Evolutionary conservation across 2,797 vertebrate genomes (phyloP).

Genomic region (Sebastes alutus): DNA sequence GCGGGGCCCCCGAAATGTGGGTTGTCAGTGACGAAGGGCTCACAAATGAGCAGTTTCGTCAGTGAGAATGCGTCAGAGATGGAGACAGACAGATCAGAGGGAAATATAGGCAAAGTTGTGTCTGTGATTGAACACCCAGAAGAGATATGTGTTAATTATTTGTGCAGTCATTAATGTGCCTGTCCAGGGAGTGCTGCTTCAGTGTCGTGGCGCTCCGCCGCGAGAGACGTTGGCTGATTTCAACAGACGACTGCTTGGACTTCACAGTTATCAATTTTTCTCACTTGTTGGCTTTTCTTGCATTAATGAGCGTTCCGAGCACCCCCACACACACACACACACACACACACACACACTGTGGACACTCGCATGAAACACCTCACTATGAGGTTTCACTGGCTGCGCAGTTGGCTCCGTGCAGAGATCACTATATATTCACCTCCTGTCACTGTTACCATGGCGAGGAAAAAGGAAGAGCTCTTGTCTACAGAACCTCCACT

Average conservation of each 20-base stretch:
- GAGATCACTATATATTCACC: conserved; percentile 79
- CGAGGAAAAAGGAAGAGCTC: conserved; percentile 77
- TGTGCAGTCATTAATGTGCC: conserved; percentile 55
- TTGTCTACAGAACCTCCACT: conserved; percentile 72
- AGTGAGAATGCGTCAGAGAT: conserved; percentile 45
- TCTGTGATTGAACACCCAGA: conserved; percentile 50
- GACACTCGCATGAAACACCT: conserved; percentile 66
- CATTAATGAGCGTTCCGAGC: conserved; percentile 65
- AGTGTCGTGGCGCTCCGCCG: conserved; percentile 22
- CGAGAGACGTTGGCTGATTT: conserved; percentile 46
- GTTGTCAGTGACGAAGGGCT: conserved; percentile 40
- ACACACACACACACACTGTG: conserved; percentile 47
- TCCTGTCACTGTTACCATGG: conserved; percentile 84
- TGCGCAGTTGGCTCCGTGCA: conserved; percentile 54
- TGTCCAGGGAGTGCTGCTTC: conserved; percentile 36
- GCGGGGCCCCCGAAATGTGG: conserved; percentile 38
- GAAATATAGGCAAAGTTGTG: conserved; percentile 35
- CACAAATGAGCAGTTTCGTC: conserved; percentile 50
- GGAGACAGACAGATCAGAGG: conserved; percentile 35
- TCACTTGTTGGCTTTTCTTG: conserved; percentile 54
- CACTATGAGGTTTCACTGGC: conserved; percentile 67
- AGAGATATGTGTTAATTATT: conserved; percentile 62
- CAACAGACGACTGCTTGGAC: conserved; percentile 40
- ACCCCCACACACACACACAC: conserved; percentile 8
- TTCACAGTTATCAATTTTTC: conserved; percentile 57